Conservation (phyloP, 2,888 invertebrate genomes). For the Eudemis profundana region DNA sequence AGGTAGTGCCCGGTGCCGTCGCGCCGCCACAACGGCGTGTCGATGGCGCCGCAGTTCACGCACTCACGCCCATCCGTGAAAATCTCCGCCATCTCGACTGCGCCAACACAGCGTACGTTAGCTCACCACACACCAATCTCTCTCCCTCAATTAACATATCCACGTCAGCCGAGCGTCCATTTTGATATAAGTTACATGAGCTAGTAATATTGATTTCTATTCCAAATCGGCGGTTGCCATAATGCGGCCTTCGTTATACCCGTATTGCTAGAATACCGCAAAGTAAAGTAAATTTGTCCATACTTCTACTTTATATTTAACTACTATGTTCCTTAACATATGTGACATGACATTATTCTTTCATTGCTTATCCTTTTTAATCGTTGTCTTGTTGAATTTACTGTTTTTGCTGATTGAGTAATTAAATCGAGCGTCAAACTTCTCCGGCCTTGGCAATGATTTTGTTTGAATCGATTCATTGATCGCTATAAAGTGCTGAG, state of each 20-base stretch:
- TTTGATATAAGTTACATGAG: slow-evolving; percentile 19
- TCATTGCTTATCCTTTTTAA: background rate
- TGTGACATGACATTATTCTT: background rate
- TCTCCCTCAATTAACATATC: slow-evolving; percentile 26
- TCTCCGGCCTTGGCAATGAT: slow-evolving; percentile 42
- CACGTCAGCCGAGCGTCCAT: slow-evolving; percentile 53
- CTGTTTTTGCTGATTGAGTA: background rate
- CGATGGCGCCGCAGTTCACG: slow-evolving; percentile 98
- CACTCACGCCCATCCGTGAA: slow-evolving; percentile 98
- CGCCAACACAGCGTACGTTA: slow-evolving; percentile 54
- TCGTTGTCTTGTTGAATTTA: no score
- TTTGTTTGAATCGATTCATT: slow-evolving; percentile 35
- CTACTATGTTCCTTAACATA: no score
- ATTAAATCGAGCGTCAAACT: slow-evolving; percentile 20
- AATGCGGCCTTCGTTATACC: background rate
- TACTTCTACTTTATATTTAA: no score
- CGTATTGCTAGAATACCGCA: no score
- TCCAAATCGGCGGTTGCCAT: slow-evolving; percentile 7
- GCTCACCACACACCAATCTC: slow-evolving; percentile 38
- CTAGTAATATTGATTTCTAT: background rate
- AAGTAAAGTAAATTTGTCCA: background rate
- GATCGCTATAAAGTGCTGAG: slow-evolving; percentile 38
- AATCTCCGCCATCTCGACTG: slow-evolving; percentile 89
- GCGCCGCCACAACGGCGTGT: slow-evolving; percentile 98
- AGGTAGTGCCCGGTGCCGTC: slow-evolving; percentile 99